These are phyloP conservation scores for Bergia sp. DNA, from an alignment of 92 coral and sea anemone genomes.

Conservation along the genomic window DNA sequence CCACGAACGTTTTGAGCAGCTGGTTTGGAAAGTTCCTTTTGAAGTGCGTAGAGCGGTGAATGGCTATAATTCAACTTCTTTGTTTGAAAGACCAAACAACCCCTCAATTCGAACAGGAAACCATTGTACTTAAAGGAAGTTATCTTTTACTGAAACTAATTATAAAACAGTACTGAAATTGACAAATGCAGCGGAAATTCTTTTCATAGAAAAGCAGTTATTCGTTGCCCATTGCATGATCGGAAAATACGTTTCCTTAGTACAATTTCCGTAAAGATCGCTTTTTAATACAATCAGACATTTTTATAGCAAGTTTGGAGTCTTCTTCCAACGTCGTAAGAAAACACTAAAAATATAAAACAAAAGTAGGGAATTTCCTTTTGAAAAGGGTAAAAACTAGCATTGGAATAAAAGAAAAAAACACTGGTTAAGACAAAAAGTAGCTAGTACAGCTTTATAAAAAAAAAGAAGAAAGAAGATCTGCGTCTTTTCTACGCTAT, in stretches of 20 bases:
- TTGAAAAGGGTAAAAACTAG: too few species aligned
- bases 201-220: background rate
- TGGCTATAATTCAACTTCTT: conserved; percentile 15
- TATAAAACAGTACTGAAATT: background rate
- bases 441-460: too few species aligned
- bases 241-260: background rate
- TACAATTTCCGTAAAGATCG: background rate
- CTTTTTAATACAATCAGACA: background rate
- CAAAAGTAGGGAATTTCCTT: background rate
- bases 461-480: too few species aligned
- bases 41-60: background rate
- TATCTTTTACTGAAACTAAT: background rate
- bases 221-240: background rate
- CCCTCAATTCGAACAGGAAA: background rate
- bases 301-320: background rate
- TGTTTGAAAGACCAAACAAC: conserved; percentile 19
- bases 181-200: background rate
- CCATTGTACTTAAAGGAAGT: conserved; percentile 28
- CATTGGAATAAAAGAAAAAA: too few species aligned
- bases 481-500: too few species aligned
- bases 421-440: too few species aligned
- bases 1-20: conserved; percentile 12
- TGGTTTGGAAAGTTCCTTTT: conserved; percentile 14
- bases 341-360: background rate
- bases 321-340: background rate